Evolutionary conservation across 2,888 invertebrate species (phyloP).

Genomic region (Entomobrya proxima): DNA sequence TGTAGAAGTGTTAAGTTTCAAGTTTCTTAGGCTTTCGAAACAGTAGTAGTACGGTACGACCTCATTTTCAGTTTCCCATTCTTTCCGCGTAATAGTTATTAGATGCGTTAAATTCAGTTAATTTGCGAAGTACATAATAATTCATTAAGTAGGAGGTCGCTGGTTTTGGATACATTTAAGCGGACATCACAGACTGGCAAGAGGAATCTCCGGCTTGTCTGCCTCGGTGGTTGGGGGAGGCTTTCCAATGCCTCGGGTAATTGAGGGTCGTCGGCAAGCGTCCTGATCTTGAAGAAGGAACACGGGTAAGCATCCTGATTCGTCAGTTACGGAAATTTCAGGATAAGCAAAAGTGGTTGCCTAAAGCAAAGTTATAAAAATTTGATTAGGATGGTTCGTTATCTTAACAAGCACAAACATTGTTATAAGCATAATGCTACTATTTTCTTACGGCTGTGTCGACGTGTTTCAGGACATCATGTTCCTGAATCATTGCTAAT

Average conservation of each 20-base stretch:
- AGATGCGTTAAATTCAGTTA: conserved; percentile 35
- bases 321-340: conserved; percentile 94
- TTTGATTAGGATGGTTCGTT: neutral
- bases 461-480: conserved; percentile 72
- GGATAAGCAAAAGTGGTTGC: conserved; percentile 80
- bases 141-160: conserved; percentile 45
- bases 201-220: conserved; percentile 73
- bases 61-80: neutral
- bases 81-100: conserved; percentile 2
- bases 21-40: conserved; percentile 25
- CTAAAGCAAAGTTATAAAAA: conserved; percentile 52
- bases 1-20: neutral
- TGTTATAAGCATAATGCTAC: neutral
- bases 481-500: conserved; percentile 75
- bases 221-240: conserved; percentile 69
- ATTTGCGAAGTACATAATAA: conserved; percentile 20
- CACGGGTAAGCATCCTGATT: conserved; percentile 81
- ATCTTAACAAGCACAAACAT: neutral
- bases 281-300: conserved; percentile 74
- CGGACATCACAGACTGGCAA: conserved; percentile 69
- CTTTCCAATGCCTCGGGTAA: conserved; percentile 86
- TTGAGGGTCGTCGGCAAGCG: conserved; percentile 82
- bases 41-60: neutral
- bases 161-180: conserved; percentile 9
- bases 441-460: conserved; percentile 65